These are phyloP conservation scores for Cydia splendana DNA, from an alignment of 1,140 invertebrate genomes.

Conservation along the genomic window DNA sequence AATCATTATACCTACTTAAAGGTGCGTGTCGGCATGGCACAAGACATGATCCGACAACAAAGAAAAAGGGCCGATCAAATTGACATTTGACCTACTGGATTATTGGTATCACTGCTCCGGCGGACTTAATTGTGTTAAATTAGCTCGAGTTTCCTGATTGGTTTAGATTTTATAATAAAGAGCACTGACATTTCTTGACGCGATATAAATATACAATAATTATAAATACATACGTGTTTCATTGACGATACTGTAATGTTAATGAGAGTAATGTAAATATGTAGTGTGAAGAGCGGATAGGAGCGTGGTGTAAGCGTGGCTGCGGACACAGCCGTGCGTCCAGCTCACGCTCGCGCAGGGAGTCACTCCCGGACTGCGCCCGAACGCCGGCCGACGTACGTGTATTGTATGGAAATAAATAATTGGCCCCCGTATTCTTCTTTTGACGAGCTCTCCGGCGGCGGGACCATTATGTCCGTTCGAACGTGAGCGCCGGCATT, in stretches of 20 bases:
- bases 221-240: neutral
- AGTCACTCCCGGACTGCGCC: slow-evolving; percentile 63
- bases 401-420: slow-evolving; percentile 75
- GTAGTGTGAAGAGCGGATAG: neutral
- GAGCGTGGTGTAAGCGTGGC: slow-evolving; percentile 5
- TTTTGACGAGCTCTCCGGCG: slow-evolving; percentile 73
- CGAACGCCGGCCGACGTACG: slow-evolving; percentile 58
- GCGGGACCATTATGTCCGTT: slow-evolving; percentile 72
- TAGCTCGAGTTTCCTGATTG: slow-evolving; percentile 8
- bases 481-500: slow-evolving; percentile 71
- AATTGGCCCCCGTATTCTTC: slow-evolving; percentile 77
- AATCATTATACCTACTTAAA: slow-evolving; percentile 47
- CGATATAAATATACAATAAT: too few relatives aligned
- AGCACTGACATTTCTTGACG: neutral
- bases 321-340: neutral
- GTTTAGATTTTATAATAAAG: neutral
- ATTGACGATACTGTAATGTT: neutral
- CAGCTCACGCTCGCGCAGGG: slow-evolving; percentile 41
- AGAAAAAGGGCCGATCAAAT: slow-evolving; percentile 44
- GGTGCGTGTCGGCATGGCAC: slow-evolving; percentile 46
- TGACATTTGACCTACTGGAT: slow-evolving; percentile 60
- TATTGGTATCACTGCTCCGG: slow-evolving; percentile 54
- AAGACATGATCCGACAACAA: slow-evolving; percentile 16
- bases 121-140: slow-evolving; percentile 29
- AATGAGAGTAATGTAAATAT: neutral